Evolutionary conservation across 2,888 invertebrate species (phyloP).

Genomic region (Abrostola tripartita): DNA sequence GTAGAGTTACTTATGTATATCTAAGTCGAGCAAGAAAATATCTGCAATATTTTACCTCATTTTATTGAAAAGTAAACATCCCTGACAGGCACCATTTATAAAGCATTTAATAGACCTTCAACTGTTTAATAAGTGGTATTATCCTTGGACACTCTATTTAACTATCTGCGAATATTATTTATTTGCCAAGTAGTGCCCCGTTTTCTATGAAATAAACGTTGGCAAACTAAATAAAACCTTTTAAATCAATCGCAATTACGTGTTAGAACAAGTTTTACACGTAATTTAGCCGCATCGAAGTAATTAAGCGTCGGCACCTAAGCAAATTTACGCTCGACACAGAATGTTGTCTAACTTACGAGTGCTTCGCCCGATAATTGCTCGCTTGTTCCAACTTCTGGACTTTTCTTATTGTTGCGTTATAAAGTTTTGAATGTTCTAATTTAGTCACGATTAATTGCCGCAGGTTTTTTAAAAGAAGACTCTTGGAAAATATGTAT

Average conservation of each 20-base stretch:
- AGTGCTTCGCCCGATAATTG: slow-evolving; percentile 60
- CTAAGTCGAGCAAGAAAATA: no score
- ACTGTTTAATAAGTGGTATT: no score
- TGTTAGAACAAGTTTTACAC: slow-evolving; percentile 56
- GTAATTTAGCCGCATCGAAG: slow-evolving; percentile 61
- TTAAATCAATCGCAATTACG: slow-evolving; percentile 58
- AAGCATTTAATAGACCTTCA: no score
- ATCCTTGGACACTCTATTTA: no score
- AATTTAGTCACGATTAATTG: no score
- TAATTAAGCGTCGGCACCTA: slow-evolving; percentile 52
- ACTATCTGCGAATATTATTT: no score
- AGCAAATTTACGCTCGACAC: slow-evolving; percentile 66
- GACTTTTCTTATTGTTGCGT: slow-evolving; percentile 18
- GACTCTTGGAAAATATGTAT: no score
- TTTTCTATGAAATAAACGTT: not conserved
- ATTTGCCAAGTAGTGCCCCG: not conserved
- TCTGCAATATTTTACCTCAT: no score
- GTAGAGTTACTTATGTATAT: no score
- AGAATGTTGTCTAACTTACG: slow-evolving; percentile 60
- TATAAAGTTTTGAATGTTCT: not conserved
- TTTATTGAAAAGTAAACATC: no score
- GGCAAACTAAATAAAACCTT: slow-evolving; percentile 36
- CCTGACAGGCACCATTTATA: no score
- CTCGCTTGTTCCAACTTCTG: slow-evolving; percentile 42
- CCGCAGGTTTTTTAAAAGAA: no score